phyloP scores from a whole-genome alignment of 2,888 invertebrate species.

The Acleris sparsana region DNA sequence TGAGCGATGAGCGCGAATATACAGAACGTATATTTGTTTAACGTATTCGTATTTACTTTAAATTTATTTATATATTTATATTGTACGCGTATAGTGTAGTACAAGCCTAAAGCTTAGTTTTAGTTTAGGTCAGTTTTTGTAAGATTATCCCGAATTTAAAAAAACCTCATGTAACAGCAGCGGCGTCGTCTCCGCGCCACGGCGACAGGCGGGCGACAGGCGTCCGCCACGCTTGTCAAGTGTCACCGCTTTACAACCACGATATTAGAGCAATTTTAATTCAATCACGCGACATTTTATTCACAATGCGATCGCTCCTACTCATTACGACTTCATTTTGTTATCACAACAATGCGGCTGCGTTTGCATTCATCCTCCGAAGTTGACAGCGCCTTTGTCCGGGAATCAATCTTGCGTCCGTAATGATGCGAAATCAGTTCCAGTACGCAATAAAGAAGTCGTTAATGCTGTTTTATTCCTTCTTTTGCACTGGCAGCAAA shows the following conservation, averaged over 20 bases:
- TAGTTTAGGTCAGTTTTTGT: too few species aligned
- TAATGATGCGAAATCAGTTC: conserved; percentile 78
- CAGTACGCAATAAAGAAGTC: conserved; percentile 70
- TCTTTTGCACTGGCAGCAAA: conserved; percentile 53
- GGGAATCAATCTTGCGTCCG: conserved; percentile 75
- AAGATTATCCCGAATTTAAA: too few species aligned
- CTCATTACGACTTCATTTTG: conserved; percentile 82
- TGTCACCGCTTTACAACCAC: conserved; percentile 71
- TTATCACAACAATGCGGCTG: conserved; percentile 75
- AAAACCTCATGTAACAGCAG: background rate
- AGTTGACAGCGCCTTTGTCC: conserved; percentile 73
- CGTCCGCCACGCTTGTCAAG: conserved; percentile 79
- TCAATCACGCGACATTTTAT: conserved; percentile 72
- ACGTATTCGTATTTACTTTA: too few species aligned
- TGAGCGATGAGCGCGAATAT: too few species aligned
- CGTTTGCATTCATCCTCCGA: conserved; percentile 64
- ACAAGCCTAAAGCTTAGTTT: too few species aligned
- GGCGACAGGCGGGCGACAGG: conserved; percentile 56
- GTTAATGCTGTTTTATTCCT: conserved; percentile 70
- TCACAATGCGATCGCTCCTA: conserved; percentile 58
- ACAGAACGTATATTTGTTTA: too few species aligned
- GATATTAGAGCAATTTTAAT: conserved; percentile 77
- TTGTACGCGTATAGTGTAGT: too few species aligned
- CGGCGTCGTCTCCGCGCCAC: conserved; percentile 42
- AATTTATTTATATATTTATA: too few species aligned